Evolutionary conservation across 2,113 vertebrate species (phyloP).

Genomic region (Oceanites oceanicus): DNA sequence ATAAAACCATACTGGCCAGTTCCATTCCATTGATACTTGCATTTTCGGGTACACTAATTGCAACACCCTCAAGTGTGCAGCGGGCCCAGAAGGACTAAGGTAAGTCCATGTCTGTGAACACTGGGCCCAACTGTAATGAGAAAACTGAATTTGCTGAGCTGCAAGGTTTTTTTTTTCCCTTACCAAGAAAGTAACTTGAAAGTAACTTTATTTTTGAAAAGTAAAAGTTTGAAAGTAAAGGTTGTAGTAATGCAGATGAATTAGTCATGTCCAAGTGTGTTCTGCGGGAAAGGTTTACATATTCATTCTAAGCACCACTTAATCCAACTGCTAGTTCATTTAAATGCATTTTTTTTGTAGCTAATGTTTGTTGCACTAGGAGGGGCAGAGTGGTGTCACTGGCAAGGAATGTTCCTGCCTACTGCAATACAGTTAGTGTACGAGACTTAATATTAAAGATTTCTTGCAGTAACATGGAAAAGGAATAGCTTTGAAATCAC

Average conservation of each 20-base stretch:
- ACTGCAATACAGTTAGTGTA: not conserved
- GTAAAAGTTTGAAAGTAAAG: not conserved
- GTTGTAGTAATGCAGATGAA: not conserved
- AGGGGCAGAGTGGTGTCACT: too few species aligned
- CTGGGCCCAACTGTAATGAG: not conserved
- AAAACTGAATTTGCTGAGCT: not conserved
- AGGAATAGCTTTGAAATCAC: not conserved
- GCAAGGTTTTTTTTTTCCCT: not conserved
- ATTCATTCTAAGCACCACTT: not conserved
- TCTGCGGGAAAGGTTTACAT: not conserved
- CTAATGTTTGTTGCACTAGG: not conserved
- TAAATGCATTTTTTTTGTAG: not conserved
- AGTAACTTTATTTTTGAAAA: not conserved
- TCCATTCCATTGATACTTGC: not conserved
- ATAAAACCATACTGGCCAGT: not conserved
- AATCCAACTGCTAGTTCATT: not conserved
- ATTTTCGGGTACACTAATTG: not conserved
- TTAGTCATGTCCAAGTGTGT: not conserved
- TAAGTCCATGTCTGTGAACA: not conserved
- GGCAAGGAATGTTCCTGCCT: not conserved
- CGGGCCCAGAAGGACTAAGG: not conserved
- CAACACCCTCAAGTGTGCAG: not conserved
- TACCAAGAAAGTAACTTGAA: not conserved
- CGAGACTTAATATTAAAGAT: not conserved
- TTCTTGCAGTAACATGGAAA: not conserved